Evolutionary conservation across 2,797 vertebrate species (phyloP).

Genomic region (Heteromormyrus szaboi): DNA sequence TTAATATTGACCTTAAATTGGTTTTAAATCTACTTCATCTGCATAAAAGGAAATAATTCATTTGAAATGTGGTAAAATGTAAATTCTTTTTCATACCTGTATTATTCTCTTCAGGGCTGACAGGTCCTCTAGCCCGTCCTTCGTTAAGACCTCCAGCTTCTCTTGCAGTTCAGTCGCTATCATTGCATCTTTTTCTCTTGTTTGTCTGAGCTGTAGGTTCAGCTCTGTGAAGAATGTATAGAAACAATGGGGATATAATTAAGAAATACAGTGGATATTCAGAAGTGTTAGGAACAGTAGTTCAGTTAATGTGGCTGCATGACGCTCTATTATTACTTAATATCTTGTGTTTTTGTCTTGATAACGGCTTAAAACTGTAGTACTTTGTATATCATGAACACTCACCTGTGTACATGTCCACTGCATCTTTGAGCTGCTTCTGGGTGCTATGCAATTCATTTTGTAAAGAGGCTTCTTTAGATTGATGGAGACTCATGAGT

Average conservation of each 20-base stretch:
- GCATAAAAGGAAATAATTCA: neutral
- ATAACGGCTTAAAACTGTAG: neutral
- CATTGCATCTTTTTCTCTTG: conserved; percentile 37
- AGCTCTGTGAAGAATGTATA: conserved; percentile 42
- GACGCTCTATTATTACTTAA: neutral
- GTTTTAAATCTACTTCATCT: neutral
- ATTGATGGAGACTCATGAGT: conserved; percentile 45
- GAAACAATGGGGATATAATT: neutral
- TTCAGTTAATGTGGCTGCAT: neutral
- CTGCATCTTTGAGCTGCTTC: conserved; percentile 43
- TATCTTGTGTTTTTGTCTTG: neutral
- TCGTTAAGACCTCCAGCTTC: conserved; percentile 40
- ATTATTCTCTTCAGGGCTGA: conserved; percentile 58
- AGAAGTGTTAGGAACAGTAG: neutral
- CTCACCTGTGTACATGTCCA: conserved; percentile 47
- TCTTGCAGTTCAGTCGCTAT: conserved; percentile 41
- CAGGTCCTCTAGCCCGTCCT: conserved; percentile 48
- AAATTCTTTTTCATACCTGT: conserved; percentile 45
- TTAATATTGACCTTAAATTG: neutral
- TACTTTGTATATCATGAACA: neutral
- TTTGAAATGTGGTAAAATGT: neutral
- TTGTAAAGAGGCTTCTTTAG: conserved; percentile 40
- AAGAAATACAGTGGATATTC: neutral
- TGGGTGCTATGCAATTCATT: conserved; percentile 45
- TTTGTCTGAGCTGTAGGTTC: conserved; percentile 47